These are phyloP conservation scores for Podargus strigoides DNA, from an alignment of 2,797 vertebrate genomes.

Conservation along the genomic window DNA sequence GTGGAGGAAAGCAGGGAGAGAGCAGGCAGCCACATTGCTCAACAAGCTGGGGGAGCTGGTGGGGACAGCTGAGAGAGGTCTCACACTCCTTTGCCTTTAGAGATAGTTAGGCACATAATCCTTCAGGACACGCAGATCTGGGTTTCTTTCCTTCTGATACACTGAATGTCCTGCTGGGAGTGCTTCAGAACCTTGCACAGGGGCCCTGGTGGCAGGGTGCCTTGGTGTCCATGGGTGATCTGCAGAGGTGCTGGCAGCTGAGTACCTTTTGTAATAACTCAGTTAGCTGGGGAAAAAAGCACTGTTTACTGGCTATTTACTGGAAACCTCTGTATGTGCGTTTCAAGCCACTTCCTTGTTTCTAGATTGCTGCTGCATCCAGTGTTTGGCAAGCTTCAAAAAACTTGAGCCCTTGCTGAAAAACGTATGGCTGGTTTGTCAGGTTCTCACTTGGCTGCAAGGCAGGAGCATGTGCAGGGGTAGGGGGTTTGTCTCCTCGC, in stretches of 20 bases:
- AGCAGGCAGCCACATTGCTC: not conserved
- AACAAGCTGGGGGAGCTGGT: not conserved
- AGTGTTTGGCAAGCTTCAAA: not conserved
- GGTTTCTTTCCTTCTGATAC: not conserved
- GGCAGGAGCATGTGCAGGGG: not conserved
- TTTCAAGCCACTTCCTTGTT: constrained; percentile 1
- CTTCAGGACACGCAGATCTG: not conserved
- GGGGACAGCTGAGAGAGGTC: not conserved
- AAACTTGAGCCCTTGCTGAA: not conserved
- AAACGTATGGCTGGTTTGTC: not conserved
- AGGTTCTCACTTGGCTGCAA: not conserved
- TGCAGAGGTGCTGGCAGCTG: not conserved
- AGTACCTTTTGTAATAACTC: not conserved
- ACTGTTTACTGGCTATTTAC: not conserved
- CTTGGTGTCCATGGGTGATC: not conserved
- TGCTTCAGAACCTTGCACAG: not conserved
- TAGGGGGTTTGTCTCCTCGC: not conserved
- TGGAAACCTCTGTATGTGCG: not conserved
- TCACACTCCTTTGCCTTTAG: not conserved
- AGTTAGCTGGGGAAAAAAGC: not conserved
- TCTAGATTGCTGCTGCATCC: not conserved
- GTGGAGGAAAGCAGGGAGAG: not conserved
- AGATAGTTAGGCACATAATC: not conserved
- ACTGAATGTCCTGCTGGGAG: not conserved
- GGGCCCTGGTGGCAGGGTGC: not conserved